Evolutionary conservation across 2,113 vertebrate species (phyloP).

Genomic region (Eptesicus fuscus): DNA sequence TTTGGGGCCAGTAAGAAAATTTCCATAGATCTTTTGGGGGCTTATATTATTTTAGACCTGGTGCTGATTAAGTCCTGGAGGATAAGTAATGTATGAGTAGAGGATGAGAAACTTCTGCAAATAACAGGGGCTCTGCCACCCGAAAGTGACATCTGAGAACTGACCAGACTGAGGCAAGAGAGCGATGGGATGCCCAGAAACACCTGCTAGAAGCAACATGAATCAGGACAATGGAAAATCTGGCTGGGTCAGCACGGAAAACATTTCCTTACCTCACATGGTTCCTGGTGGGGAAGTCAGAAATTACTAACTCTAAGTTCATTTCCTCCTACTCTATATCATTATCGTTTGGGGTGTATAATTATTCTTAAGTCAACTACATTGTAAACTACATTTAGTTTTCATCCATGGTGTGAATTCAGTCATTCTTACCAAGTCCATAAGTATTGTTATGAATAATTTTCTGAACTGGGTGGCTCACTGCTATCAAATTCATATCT

Average conservation of each 20-base stretch:
- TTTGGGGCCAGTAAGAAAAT: neutral
- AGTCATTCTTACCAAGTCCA: neutral
- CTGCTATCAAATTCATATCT: neutral
- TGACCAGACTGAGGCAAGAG: fast-evolving
- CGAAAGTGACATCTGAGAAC: neutral
- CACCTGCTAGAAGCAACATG: fast-evolving
- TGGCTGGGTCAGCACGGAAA: neutral
- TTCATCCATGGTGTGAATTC: neutral
- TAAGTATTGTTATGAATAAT: slow-evolving; percentile 1
- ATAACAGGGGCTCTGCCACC: neutral
- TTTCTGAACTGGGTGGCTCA: neutral
- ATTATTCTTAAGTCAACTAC: slow-evolving; percentile 38
- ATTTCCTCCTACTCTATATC: neutral
- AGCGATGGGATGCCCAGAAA: too few species aligned
- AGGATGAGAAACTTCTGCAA: neutral
- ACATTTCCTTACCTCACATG: neutral
- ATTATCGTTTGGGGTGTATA: neutral
- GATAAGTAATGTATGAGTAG: neutral
- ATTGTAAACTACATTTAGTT: slow-evolving; percentile 38
- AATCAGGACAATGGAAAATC: neutral
- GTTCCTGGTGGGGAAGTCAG: neutral
- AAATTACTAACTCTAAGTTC: neutral
- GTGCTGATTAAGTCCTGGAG: neutral
- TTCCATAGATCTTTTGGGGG: fast-evolving
- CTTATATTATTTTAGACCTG: neutral